Conservation (phyloP, 2,888 invertebrate genomes). For the Melinaea menophilus region DNA sequence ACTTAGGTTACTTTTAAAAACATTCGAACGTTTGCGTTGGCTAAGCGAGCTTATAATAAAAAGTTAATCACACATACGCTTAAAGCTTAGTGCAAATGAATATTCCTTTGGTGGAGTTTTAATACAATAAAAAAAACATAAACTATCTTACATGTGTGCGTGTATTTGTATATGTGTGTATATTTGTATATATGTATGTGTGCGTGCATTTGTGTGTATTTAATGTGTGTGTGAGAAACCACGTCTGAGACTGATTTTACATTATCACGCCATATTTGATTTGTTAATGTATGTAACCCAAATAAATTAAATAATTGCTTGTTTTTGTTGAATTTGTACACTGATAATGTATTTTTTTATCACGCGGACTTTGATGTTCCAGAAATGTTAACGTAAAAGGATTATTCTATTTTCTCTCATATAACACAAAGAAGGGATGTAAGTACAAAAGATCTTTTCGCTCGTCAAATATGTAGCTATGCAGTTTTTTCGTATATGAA, state of each 20-base stretch:
- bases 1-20: too few relatives aligned
- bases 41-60: too few relatives aligned
- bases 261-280: conserved; percentile 27
- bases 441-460: conserved; percentile 60
- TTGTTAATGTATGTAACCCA: conserved; percentile 37
- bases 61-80: too few relatives aligned
- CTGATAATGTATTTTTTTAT: conserved; percentile 30
- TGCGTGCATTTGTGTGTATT: too few relatives aligned
- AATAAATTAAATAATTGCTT: conserved; percentile 34
- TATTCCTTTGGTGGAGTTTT: too few relatives aligned
- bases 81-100: too few relatives aligned
- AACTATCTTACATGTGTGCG: too few relatives aligned
- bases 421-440: conserved; percentile 51
- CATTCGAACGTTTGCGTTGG: too few relatives aligned
- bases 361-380: conserved; percentile 8
- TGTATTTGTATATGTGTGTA: too few relatives aligned
- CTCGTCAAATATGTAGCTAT: conserved; percentile 43
- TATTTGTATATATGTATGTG: too few relatives aligned
- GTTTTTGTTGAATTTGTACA: conserved; percentile 27
- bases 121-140: too few relatives aligned
- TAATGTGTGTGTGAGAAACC: too few relatives aligned
- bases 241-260: not conserved
- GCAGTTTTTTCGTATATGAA: conserved; percentile 59
- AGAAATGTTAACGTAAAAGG: conserved; percentile 46
- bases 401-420: conserved; percentile 49